Conservation (phyloP, 2,888 invertebrate genomes). For the Parnassius orleans region DNA sequence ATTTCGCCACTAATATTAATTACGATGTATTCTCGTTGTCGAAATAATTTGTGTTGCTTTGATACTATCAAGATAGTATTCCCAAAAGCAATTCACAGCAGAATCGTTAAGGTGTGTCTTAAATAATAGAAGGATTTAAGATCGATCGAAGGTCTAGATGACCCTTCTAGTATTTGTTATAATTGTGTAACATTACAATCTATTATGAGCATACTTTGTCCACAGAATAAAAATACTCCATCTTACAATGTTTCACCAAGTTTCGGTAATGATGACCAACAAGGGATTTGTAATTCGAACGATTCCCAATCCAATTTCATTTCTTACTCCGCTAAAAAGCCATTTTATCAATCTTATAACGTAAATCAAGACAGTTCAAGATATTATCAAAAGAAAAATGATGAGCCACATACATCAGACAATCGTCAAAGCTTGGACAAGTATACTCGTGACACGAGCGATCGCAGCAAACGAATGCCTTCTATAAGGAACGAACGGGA, state of each 20-base stretch:
- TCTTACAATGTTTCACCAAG: constrained; percentile 3
- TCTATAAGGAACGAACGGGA: constrained; percentile 10
- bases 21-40: too few relatives aligned
- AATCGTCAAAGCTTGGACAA: not conserved
- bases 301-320: constrained; percentile 6
- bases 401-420: not conserved
- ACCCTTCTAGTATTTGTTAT: not conserved
- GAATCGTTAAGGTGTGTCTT: too few relatives aligned
- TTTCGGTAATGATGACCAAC: constrained; percentile 4
- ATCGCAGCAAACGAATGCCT: not conserved
- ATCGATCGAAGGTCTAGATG: too few relatives aligned
- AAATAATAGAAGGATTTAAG: too few relatives aligned
- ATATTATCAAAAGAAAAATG: constrained; percentile 13
- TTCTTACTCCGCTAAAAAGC: constrained; percentile 2
- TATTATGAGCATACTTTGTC: constrained; percentile 22
- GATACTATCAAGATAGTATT: too few relatives aligned
- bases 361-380: not conserved
- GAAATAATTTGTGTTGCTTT: too few relatives aligned
- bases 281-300: not conserved
- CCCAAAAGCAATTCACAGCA: too few relatives aligned
- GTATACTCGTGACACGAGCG: not conserved
- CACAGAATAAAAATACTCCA: constrained; percentile 14
- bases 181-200: constrained; percentile 2
- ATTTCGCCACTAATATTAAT: too few relatives aligned
- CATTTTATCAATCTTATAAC: not conserved